phyloP scores from a whole-genome alignment of 2,113 vertebrate species.

The Sebastes fasciatus region DNA sequence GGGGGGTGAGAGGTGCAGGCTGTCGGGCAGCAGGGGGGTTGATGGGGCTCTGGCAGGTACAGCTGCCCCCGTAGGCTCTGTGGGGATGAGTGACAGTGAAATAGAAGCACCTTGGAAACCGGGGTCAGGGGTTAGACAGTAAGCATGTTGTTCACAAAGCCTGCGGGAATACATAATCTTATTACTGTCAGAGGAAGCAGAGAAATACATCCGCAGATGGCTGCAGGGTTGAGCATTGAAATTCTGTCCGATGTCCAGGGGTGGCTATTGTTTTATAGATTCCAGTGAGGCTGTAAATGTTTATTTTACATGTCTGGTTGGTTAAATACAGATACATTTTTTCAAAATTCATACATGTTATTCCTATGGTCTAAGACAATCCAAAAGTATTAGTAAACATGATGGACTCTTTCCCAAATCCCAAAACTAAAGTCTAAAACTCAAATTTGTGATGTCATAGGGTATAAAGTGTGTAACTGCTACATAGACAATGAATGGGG shows the following conservation, averaged over 20 bases:
- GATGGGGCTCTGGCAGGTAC: conserved; percentile 57
- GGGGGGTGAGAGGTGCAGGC: conserved; percentile 43
- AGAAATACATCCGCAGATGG: conserved; percentile 4
- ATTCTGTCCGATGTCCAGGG: neutral
- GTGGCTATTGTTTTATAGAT: conserved; percentile 1
- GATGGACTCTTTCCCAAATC: too few relatives aligned
- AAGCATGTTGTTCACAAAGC: conserved; percentile 47
- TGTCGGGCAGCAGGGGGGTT: conserved; percentile 33
- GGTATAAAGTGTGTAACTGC: too few relatives aligned
- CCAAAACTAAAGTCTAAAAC: too few relatives aligned
- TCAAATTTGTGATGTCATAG: too few relatives aligned
- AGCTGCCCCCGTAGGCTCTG: conserved; percentile 33
- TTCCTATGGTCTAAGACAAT: too few relatives aligned
- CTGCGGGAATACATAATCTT: conserved; percentile 32
- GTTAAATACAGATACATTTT: neutral
- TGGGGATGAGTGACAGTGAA: conserved; percentile 45
- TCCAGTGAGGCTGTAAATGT: neutral
- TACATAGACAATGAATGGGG: too few relatives aligned
- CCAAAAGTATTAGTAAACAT: too few relatives aligned
- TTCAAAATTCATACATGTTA: too few relatives aligned
- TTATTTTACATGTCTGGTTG: neutral
- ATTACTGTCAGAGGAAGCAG: conserved; percentile 45
- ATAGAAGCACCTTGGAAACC: conserved; percentile 34
- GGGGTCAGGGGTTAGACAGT: conserved; percentile 53
- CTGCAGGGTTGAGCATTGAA: neutral